Evolutionary conservation across 2,797 vertebrate genomes (phyloP).

Genomic region (Scyliorhinus canicula): DNA sequence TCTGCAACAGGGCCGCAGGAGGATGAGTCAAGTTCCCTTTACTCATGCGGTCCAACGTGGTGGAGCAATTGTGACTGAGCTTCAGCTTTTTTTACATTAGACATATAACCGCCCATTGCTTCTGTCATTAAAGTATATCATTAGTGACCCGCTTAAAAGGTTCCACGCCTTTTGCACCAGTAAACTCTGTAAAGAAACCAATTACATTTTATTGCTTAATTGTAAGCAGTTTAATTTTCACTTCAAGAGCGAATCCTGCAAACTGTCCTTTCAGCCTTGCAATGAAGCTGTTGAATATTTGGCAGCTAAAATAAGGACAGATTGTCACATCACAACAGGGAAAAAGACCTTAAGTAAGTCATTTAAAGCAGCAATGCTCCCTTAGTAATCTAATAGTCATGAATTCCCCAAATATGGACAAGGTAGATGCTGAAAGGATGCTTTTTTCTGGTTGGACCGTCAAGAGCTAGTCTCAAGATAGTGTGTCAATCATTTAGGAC

Average conservation of each 20-base stretch:
- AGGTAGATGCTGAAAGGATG: background rate
- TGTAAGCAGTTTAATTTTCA: background rate
- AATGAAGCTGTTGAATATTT: background rate
- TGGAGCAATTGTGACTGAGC: background rate
- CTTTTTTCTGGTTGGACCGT: background rate
- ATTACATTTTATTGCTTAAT: conserved; percentile 11
- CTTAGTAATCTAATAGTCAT: background rate
- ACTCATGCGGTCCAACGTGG: background rate
- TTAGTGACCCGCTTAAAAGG: background rate
- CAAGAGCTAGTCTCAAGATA: background rate
- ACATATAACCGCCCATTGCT: background rate
- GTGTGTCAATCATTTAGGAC: background rate
- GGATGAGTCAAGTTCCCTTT: background rate
- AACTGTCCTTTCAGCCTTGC: background rate
- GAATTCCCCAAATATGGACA: background rate
- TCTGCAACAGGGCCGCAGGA: background rate
- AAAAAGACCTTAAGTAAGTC: background rate
- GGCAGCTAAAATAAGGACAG: background rate
- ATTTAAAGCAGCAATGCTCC: background rate
- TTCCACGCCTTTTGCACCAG: background rate
- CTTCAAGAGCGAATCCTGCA: background rate
- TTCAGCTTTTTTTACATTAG: background rate
- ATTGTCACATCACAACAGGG: background rate
- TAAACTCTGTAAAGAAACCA: background rate
- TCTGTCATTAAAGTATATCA: background rate